Percentiles rank a stretch among this genome's conserved stretches.
These are phyloP conservation scores for Hycleus phaleratus DNA, from an alignment of 1,140 invertebrate genomes.

Conservation along the genomic window DNA sequence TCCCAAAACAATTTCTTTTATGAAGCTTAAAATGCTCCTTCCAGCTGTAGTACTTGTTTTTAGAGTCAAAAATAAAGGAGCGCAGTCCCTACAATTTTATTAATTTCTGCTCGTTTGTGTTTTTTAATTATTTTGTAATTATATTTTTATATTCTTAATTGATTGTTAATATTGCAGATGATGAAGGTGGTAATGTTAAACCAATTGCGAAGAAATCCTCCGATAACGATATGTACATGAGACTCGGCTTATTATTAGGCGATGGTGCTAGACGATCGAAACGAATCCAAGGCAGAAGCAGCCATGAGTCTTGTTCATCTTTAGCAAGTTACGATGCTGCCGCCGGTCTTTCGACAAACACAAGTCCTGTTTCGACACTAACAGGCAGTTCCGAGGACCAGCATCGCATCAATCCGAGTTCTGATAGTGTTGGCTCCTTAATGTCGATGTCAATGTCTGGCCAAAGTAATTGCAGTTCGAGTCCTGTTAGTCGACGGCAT, in stretches of 20 bases:
- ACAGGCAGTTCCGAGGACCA: conserved; percentile 68
- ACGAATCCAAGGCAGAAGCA: conserved; percentile 41
- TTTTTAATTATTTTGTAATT: neutral
- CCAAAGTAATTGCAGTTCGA: conserved; percentile 69
- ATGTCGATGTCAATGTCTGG: conserved; percentile 71
- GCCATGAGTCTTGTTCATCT: conserved; percentile 56
- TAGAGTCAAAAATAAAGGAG: too few relatives aligned
- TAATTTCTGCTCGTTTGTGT: neutral
- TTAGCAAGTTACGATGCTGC: conserved; percentile 69
- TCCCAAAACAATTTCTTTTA: too few relatives aligned
- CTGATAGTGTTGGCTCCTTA: conserved; percentile 70
- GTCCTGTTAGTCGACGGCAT: conserved; percentile 68
- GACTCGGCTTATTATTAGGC: conserved; percentile 74
- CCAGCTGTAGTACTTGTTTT: too few relatives aligned
- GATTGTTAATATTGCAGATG: conserved; percentile 46
- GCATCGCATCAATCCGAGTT: conserved; percentile 49
- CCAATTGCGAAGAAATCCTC: conserved; percentile 51
- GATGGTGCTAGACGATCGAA: conserved; percentile 48
- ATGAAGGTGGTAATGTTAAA: conserved; percentile 60
- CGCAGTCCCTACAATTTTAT: too few relatives aligned
- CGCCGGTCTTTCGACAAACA: conserved; percentile 64
- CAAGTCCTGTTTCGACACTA: conserved; percentile 79
- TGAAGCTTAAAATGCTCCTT: too few relatives aligned
- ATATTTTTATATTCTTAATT: conserved; percentile 1
- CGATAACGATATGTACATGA: conserved; percentile 76